Base-by-base conservation (phyloP, 1,140 invertebrate genomes). In the Drosophila kurseongensis region DNA sequence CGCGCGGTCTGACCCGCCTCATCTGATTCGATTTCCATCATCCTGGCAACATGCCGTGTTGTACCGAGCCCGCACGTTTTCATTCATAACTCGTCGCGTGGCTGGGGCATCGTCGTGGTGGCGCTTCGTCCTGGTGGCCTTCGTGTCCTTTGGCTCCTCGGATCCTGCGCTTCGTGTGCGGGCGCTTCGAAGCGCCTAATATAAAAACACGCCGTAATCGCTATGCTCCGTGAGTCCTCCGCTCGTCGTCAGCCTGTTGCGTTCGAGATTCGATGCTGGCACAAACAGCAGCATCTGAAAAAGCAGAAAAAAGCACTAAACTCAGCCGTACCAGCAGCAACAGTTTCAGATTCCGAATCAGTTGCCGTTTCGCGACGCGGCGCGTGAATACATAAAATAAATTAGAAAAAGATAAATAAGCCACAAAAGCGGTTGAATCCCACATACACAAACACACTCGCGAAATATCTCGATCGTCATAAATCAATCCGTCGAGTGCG, bases 171-270 rank as follows among this genome's bases (percentile, higher is more conserved):
- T 86, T 81, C 76, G 81, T 61, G 62, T 40, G 23, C 23, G 38
- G 38, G 18, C 36, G 47, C 68, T 55, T 78, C 68, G 79, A 52
- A 63, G 65, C 60, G 65, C 44, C 68, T 65, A 82, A 88, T 91
- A 91, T 91, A 91, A 91, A 91, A 91, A 90, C 86, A 80, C 75
- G 85, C 63, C 61, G 59, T 55, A 58, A 63, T 58, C 65, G 65
- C 50, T 78, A 61, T 63, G 41, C 69, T 66, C 75, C 82, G 90
- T 88, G 90, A 91, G 90, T 91, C 80, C 77, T 88, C 80, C 68
- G 72, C 71, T 79, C 85, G 83, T 84, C 73, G 90, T 91, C 90
- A 91, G 90, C 90, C 90, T 91, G 90, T 91, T 91, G 90, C 90
- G 86, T 91, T 91, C 82, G 72, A 54, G 16, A 18, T 41, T 62